Evolutionary conservation across 2,888 invertebrate genomes (phyloP).

Genomic region (Drosophila demipolita): DNA sequence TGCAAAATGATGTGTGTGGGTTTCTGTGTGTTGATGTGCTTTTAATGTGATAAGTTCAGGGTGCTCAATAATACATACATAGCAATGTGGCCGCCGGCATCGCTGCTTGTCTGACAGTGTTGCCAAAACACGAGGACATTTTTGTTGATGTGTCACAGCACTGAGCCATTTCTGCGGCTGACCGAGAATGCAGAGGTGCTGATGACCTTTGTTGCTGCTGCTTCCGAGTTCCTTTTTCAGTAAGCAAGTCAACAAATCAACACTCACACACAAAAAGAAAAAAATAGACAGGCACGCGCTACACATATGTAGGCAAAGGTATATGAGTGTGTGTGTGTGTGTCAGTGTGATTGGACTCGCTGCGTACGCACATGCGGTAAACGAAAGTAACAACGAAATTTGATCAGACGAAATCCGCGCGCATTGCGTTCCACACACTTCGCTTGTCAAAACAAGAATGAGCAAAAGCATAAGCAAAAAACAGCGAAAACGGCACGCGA

Average conservation of each 20-base stretch:
- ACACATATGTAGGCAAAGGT: conserved; percentile 17
- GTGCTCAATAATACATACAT: conserved; percentile 52
- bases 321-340: neutral
- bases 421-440: conserved; percentile 64
- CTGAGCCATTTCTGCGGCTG: conserved; percentile 49
- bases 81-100: conserved; percentile 36
- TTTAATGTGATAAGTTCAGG: conserved; percentile 42
- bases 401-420: conserved; percentile 45
- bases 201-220: conserved; percentile 4
- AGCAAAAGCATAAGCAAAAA: conserved; percentile 63
- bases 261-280: conserved; percentile 1
- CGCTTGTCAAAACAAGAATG: conserved; percentile 75
- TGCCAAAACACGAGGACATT: conserved; percentile 53
- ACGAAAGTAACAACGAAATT: conserved; percentile 57
- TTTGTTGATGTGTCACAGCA: conserved; percentile 52
- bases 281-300: conserved; percentile 9
- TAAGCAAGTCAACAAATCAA: conserved; percentile 13
- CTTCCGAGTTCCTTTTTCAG: conserved; percentile 21
- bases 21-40: conserved; percentile 4
- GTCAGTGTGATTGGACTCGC: conserved; percentile 11
- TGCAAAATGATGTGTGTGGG: conserved; percentile 30
- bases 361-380: conserved; percentile 35
- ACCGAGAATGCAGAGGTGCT: conserved; percentile 3
- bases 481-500: conserved; percentile 55
- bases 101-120: conserved; percentile 30